Evolutionary conservation across 1,140 invertebrate genomes (phyloP), one percentile per base, ranked within the genome.

Genomic region (Trichoplusia ni): DNA sequence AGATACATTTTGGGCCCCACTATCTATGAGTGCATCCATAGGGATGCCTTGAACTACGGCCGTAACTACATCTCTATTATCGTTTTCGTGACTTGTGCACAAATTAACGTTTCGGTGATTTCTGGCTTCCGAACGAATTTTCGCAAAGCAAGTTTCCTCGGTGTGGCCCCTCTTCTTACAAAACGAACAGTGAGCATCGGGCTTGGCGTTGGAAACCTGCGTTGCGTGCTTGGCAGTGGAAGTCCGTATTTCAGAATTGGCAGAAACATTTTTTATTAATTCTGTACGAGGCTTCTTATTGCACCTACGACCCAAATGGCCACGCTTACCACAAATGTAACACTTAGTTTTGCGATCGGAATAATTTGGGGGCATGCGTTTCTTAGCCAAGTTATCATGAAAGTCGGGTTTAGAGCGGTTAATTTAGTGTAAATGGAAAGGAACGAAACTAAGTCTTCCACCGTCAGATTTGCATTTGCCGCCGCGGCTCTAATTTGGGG

Each of bases 1-100:
- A n/a, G 13, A 37, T 11, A 37, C 14, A 9, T 56, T 54, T n/a
- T 38, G 13, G 13, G 53, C 35, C 2, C 53, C 35, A 16, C 35
- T 56, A 9, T 56, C 35, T 11, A 56, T 56, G 6, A 56, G 9
- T 4, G 40, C 23, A 25, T 56, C 53, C 7, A 40, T 23, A 0
- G 53, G 53, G 6, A 56, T 23, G 6, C 53, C 53, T 19, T 56
- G 53, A 7, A 56, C 16, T 2, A 56, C 21, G 2, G 53, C 53
- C 0, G 53, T 40, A 25, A 3, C 27, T 38, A 56, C 4, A 14
- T 56, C 53, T 16, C 11, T 56, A 44, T 23, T 21, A 4, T 8
- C 16, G 14, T 6, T 11, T 5, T 7, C 21, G 25, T 2, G 31
- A 3, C 1, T 11, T 35, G 8, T 11, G 31, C 31, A 35, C n/a